phyloP scores from a whole-genome alignment of 2,888 invertebrate genomes.

The Liopterus haemorrhoidalis region DNA sequence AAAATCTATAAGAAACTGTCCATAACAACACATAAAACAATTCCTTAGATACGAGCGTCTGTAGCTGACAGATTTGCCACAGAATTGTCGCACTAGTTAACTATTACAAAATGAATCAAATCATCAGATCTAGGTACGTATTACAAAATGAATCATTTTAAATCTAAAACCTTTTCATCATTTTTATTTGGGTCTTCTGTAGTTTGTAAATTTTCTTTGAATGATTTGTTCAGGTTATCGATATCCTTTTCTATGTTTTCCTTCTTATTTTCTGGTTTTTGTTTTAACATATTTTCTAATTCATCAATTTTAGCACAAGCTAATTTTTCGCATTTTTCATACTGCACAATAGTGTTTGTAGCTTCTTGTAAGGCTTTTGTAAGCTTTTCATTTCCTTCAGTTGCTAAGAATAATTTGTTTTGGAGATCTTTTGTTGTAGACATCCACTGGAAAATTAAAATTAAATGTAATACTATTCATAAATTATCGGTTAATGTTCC shows the following conservation, averaged over 20 bases:
- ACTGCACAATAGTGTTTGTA: slow-evolving; percentile 4
- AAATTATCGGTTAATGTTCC: slow-evolving; percentile 27
- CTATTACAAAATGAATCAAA: too few relatives aligned
- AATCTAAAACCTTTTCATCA: background rate
- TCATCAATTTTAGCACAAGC: slow-evolving; percentile 1
- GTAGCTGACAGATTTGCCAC: too few relatives aligned
- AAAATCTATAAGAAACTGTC: too few relatives aligned
- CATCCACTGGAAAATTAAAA: slow-evolving; percentile 30
- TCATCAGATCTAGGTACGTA: too few relatives aligned
- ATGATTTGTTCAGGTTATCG: slow-evolving; percentile 8
- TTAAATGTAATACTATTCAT: slow-evolving; percentile 6
- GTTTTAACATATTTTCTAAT: slow-evolving; percentile 11
- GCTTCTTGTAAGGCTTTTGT: slow-evolving; percentile 20
- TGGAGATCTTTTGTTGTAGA: slow-evolving; percentile 22
- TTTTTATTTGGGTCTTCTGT: background rate
- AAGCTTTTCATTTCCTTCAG: slow-evolving; percentile 21
- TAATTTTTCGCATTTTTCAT: background rate
- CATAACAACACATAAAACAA: too few relatives aligned
- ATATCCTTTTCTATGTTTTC: background rate
- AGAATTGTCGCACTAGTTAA: too few relatives aligned
- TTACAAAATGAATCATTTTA: too few relatives aligned
- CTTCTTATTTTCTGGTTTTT: slow-evolving; percentile 1
- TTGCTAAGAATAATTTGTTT: slow-evolving; percentile 20
- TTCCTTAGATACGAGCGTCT: too few relatives aligned
- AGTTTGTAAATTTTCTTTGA: background rate